phyloP scores from a whole-genome alignment of 2,113 vertebrate species.

The Hydrolagus affinis region DNA sequence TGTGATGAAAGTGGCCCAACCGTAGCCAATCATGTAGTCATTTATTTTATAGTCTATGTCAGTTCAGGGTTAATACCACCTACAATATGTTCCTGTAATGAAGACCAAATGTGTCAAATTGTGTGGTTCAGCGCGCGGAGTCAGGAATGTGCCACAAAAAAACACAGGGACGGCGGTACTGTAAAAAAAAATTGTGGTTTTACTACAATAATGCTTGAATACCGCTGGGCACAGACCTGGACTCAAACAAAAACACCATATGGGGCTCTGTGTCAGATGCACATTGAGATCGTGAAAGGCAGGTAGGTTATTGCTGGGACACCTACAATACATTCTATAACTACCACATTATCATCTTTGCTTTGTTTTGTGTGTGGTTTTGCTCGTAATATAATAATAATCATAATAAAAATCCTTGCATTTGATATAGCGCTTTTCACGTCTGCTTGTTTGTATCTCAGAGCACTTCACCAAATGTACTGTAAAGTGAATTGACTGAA shows the following conservation, averaged over 20 bases:
- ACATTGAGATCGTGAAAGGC: not conserved
- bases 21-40: not conserved
- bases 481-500: no score
- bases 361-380: no score
- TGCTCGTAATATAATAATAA: no score
- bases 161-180: not conserved
- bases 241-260: not conserved
- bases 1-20: not conserved
- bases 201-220: not conserved
- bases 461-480: no score
- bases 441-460: no score
- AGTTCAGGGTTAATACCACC: not conserved
- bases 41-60: slow-evolving; percentile 13
- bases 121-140: not conserved
- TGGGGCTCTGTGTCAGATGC: not conserved
- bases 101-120: slow-evolving; percentile 3
- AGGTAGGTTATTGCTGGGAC: no score
- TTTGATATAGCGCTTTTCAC: no score
- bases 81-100: not conserved
- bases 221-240: no score
- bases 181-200: not conserved
- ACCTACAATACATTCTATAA: no score
- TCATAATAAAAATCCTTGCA: no score
- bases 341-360: no score
- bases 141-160: not conserved